Base-by-base conservation (phyloP, 1,140 invertebrate genomes). In the Temnothorax longispinosus region DNA sequence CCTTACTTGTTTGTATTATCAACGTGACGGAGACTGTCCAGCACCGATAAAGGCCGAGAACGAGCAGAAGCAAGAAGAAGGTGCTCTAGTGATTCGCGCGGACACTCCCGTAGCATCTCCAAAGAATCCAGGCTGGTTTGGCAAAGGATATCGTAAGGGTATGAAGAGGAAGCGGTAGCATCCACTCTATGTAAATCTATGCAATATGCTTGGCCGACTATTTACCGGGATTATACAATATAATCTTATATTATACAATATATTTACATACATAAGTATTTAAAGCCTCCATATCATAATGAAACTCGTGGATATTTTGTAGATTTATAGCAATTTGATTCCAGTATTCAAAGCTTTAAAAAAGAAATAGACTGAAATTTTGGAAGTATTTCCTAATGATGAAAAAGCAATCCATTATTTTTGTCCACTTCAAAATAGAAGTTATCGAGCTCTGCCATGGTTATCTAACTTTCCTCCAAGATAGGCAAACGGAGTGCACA, bases 41-140 rank as follows among this genome's bases (percentile, higher is more conserved):
- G 85, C 69, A 2, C 89, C 86, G 13, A 80, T 88, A n/a, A 90
- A 91, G 15, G 41, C 69, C 2, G 86, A 93, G 85, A 87, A 85
- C 80, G 87, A 90, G 38, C 81, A 93, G 35, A 91, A 93, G 3
- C 92, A 93, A 56, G 93, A 94, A 27, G 76, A 67, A 1, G 67
- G 87, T 67, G 81, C 88, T 2, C 65, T 93, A 64, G 71, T 87
- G 2, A 85, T 93, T 7, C 93, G 93, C n/a, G 72, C 92, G 27
- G 93, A 90, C 67, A 85, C 92, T 8, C 91, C 93, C 0, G 89
- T 94, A 75, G 87, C 92, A 27, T 93, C 93, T 56, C 94, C 93
- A 1, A 94, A 95, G 88, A 96, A 96, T 93, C 96, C 96, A n/a
- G 96, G 96, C 2, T 97, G 96, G 96, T 97, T 96, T 92, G 96